phyloP scores from a whole-genome alignment of 2,797 vertebrate genomes.

The Ataeniobius toweri region DNA sequence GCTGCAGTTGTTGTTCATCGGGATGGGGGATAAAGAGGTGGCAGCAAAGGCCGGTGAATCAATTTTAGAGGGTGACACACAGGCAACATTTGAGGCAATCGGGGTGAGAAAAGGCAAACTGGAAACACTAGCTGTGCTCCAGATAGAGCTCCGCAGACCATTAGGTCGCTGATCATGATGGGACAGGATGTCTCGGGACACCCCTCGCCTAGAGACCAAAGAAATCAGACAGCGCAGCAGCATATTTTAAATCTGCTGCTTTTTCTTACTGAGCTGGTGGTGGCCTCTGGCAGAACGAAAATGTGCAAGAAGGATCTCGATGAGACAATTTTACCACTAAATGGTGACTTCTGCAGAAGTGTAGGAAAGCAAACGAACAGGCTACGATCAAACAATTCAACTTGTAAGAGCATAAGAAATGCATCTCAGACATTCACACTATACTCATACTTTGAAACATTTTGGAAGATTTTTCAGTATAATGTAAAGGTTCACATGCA shows the following conservation, averaged over 20 bases:
- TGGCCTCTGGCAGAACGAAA: constrained; percentile 1
- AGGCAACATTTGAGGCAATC: constrained; percentile 25
- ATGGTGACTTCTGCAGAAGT: background rate
- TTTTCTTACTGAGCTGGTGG: constrained; percentile 24
- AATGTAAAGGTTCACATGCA: no score
- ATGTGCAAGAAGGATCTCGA: background rate
- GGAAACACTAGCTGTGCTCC: constrained; percentile 38
- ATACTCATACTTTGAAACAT: no score
- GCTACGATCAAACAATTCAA: background rate
- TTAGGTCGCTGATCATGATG: constrained; percentile 34
- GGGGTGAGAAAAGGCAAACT: constrained; percentile 38
- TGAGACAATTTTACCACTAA: background rate
- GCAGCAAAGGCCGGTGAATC: constrained; percentile 48
- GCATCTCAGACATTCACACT: background rate
- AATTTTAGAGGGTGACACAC: constrained; percentile 38
- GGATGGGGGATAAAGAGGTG: constrained; percentile 49
- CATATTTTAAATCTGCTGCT: constrained; percentile 45
- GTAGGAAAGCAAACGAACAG: background rate
- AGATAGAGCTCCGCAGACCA: constrained; percentile 28
- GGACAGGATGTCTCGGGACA: constrained; percentile 51
- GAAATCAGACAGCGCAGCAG: constrained; percentile 43
- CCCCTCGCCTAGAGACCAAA: constrained; percentile 26
- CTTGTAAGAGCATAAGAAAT: background rate
- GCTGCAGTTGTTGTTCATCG: constrained; percentile 58
- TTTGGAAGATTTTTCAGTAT: background rate